These are phyloP conservation scores for Yponomeuta evonymella DNA, from an alignment of 2,888 invertebrate genomes.

Conservation along the genomic window DNA sequence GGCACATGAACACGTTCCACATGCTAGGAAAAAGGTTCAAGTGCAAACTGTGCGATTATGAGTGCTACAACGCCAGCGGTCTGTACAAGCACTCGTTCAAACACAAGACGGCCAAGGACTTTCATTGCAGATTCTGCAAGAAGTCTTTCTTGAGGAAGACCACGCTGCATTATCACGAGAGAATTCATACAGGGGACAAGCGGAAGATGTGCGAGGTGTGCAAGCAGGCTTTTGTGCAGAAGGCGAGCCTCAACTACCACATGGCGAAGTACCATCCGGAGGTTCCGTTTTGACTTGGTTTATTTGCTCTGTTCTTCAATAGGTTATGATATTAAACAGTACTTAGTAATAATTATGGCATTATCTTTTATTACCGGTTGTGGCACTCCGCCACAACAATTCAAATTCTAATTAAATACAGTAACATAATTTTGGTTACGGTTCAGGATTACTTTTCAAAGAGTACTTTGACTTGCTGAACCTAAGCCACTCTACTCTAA, in stretches of 20 bases:
- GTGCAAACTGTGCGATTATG: slow-evolving; percentile 14
- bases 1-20: slow-evolving; percentile 9
- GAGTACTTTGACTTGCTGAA: too few species aligned
- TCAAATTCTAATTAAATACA: too few species aligned
- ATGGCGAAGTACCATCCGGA: slow-evolving; percentile 22
- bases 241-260: slow-evolving; percentile 24
- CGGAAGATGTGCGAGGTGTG: slow-evolving; percentile 21
- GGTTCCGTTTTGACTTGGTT: background rate
- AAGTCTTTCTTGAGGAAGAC: slow-evolving; percentile 19
- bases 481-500: too few species aligned
- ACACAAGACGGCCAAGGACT: slow-evolving; percentile 17
- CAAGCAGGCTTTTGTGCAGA: slow-evolving; percentile 21
- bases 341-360: background rate
- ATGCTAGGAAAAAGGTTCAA: slow-evolving; percentile 17
- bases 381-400: too few species aligned
- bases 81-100: slow-evolving; percentile 16
- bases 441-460: too few species aligned
- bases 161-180: slow-evolving; percentile 18
- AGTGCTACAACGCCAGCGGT: background rate
- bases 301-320: background rate
- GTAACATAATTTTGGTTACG: too few species aligned
- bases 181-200: slow-evolving; percentile 22
- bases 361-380: too few species aligned
- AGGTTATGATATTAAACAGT: background rate
- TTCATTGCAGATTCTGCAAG: slow-evolving; percentile 19